A percentile compares a stretch with the other conserved stretches of the same genome.
These are phyloP conservation scores for Elanus axillaris DNA, from an alignment of 2,113 vertebrate species.

Conservation along the genomic window DNA sequence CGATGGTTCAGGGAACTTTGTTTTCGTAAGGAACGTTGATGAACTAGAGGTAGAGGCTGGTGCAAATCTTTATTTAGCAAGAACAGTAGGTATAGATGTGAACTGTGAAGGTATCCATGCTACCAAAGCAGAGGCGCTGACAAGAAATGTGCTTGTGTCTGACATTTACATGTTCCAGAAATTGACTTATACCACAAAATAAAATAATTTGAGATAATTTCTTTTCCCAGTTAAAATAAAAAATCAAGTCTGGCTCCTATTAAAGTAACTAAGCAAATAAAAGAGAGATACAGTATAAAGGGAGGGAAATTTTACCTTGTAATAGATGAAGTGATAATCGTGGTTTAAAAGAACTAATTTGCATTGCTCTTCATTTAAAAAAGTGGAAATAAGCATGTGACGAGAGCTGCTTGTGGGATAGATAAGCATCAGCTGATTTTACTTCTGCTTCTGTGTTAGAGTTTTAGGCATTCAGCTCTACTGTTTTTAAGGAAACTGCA, in stretches of 20 bases:
- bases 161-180: background rate
- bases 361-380: background rate
- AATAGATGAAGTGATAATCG: background rate
- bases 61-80: background rate
- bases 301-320: background rate
- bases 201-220: background rate
- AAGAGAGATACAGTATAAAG: background rate
- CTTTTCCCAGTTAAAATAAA: background rate
- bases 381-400: background rate
- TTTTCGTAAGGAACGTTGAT: fast-evolving
- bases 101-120: background rate
- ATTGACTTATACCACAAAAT: background rate
- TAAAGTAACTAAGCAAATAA: background rate
- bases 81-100: background rate
- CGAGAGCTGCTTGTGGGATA: background rate
- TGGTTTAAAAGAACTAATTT: background rate
- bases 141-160: background rate
- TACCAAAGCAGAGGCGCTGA: background rate
- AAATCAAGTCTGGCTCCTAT: background rate
- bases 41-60: background rate
- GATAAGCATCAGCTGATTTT: conserved; percentile 13
- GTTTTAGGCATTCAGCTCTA: background rate
- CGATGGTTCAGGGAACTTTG: background rate
- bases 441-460: background rate
- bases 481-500: conserved; percentile 19